Percentiles rank a stretch among this genome's conserved stretches.
These are phyloP conservation scores for Melanostoma mellinum DNA, from an alignment of 2,888 invertebrate genomes.

Conservation along the genomic window DNA sequence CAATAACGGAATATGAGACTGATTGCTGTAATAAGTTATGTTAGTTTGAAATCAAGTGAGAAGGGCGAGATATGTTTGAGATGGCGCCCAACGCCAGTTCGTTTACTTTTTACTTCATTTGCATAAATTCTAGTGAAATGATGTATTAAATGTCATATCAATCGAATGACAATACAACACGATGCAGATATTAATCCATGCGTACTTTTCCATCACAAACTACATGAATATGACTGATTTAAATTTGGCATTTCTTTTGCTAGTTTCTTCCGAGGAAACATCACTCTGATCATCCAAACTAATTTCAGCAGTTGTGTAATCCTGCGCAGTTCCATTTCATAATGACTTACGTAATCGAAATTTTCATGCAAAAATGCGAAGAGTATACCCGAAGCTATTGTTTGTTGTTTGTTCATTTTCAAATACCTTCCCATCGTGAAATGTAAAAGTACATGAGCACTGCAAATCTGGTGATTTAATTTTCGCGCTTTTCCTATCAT, in stretches of 20 bases:
- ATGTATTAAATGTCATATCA: no score
- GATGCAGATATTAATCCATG: conserved; percentile 2
- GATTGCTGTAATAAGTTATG: neutral
- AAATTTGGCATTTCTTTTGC: conserved; percentile 24
- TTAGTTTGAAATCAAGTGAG: neutral
- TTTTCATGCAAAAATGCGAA: conserved; percentile 49
- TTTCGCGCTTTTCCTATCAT: conserved; percentile 71
- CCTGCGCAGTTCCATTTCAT: conserved; percentile 58
- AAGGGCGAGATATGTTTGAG: no score
- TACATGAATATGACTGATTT: conserved; percentile 19
- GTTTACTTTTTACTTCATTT: no score
- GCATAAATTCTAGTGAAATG: no score
- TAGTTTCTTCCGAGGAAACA: conserved; percentile 16
- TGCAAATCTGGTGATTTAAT: conserved; percentile 63
- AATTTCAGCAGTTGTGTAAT: conserved; percentile 58
- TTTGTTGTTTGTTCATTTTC: conserved; percentile 23
- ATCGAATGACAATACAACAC: no score
- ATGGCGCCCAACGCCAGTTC: no score
- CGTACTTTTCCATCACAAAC: conserved; percentile 15
- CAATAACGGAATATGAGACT: neutral
- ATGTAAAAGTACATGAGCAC: conserved; percentile 50
- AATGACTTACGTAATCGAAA: conserved; percentile 59
- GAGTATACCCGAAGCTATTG: conserved; percentile 57
- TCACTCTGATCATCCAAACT: conserved; percentile 24
- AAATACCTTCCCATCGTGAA: conserved; percentile 18